Evolutionary conservation across 2,113 vertebrate genomes (phyloP), one percentile per base, ranked within the genome.

Genomic region (Atherinomorus stipes): DNA sequence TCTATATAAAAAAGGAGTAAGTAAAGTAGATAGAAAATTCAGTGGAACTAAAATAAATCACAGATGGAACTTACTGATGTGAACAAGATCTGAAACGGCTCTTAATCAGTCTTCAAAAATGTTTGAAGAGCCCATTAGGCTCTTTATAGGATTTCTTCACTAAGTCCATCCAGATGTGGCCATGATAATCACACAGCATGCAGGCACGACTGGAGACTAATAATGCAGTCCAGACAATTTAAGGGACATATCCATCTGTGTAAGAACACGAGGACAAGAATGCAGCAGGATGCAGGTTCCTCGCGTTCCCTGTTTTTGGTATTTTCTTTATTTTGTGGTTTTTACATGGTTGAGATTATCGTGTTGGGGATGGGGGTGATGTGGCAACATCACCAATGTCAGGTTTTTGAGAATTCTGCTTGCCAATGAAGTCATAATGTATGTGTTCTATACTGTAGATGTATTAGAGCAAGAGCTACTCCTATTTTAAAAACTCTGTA

Each of bases 81-180:
- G 80, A 89, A 85, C 76, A 76, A 91, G 85, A 91, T 90, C 83
- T 90, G 61, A 91, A 91, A 87, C 66, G 11, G 70, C 85, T 91
- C 80, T 86, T 92, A 90, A 92, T 93, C 88, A 92, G 87, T 85
- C 90, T 80, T 87, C 85, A 81, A 78, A 91, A 92, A 92, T 89
- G 86, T 89, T 90, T 70, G 74, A 81, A 67, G 84, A 90, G 87
- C 89, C 88, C 63, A 90, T 93, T 93, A 93, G 78, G 79, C 80
- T 69, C 78, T 92, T 93, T 92, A 93, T 91, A 91, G 89, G 87
- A 91, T 90, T 93, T 89, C 74, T 86, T 74, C 67, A 77, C 89
- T 93, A 93, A 93, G 78, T 79, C 76, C 67, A 82, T 88, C 92
- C 92, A 94, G 92, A 93, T 94, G 93, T 93, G 73, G 62, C 75